phyloP scores from a whole-genome alignment of 2,797 vertebrate species.

The Paramormyrops hopkinsi region DNA sequence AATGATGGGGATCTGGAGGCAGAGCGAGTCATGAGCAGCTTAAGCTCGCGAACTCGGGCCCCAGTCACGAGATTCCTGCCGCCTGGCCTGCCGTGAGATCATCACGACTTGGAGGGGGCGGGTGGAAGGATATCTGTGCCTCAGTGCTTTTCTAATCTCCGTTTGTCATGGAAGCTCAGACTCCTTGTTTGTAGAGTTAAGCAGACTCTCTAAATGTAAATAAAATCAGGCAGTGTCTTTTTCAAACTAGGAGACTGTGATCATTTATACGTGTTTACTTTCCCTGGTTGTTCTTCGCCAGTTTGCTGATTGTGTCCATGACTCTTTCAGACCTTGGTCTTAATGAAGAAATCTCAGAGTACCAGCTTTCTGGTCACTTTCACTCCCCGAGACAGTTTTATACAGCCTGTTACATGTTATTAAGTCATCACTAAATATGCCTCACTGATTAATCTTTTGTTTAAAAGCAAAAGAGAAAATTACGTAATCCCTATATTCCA shows the following conservation, averaged over 20 bases:
- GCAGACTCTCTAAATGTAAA: background rate
- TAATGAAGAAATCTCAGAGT: background rate
- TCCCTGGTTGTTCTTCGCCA: background rate
- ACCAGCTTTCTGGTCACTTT: background rate
- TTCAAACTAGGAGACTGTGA: background rate
- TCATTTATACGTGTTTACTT: background rate
- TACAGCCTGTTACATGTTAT: background rate
- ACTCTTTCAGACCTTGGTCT: background rate
- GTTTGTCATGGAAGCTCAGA: background rate
- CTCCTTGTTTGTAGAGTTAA: background rate
- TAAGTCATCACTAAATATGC: background rate
- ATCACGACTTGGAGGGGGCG: background rate
- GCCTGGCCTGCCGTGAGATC: conserved; percentile 1
- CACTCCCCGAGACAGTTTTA: background rate
- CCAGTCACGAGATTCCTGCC: background rate
- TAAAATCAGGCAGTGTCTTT: background rate
- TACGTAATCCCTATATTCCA: background rate
- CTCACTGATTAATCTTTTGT: background rate
- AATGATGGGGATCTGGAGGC: background rate
- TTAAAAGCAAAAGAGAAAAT: background rate
- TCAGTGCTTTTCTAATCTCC: background rate
- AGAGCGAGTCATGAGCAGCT: background rate
- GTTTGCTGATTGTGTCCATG: background rate
- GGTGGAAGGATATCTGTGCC: background rate
- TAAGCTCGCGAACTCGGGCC: background rate